A percentile compares a stretch with the other conserved stretches of the same genome.
These are phyloP conservation scores for Bombylius discolor DNA, from an alignment of 2,888 invertebrate genomes.

Conservation along the genomic window DNA sequence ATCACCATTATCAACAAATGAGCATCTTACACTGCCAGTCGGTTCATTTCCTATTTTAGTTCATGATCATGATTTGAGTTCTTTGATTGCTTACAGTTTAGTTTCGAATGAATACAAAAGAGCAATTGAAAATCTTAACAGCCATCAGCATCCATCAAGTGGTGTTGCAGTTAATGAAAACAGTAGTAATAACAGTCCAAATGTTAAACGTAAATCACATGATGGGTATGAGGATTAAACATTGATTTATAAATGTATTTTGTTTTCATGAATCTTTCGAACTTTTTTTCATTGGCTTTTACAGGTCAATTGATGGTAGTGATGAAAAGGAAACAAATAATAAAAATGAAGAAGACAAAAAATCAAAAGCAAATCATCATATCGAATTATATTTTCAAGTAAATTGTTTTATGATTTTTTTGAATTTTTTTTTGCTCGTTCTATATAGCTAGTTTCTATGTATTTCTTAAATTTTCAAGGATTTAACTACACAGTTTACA, in stretches of 20 bases:
- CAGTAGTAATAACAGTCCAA: slow-evolving; percentile 24
- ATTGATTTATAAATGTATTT: neutral
- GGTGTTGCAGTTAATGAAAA: slow-evolving; percentile 11
- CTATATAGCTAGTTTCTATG: slow-evolving; percentile 15
- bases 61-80: slow-evolving; percentile 68
- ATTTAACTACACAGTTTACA: slow-evolving; percentile 64
- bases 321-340: slow-evolving; percentile 7
- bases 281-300: too few relatives aligned
- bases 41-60: slow-evolving; percentile 57
- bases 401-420: neutral
- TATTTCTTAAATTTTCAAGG: slow-evolving; percentile 22
- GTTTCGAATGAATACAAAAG: slow-evolving; percentile 58
- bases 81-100: slow-evolving; percentile 72
- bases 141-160: neutral
- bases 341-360: slow-evolving; percentile 19
- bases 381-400: slow-evolving; percentile 45
- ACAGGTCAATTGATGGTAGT: neutral
- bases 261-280: too few relatives aligned
- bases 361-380: slow-evolving; percentile 29
- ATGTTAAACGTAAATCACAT: slow-evolving; percentile 27
- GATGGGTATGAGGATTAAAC: slow-evolving; percentile 21
- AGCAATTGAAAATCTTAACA: slow-evolving; percentile 38
- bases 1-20: slow-evolving; percentile 49
- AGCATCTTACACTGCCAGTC: slow-evolving; percentile 55
- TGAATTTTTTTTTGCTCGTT: slow-evolving; percentile 23